Base-by-base conservation (phyloP, 2,113 vertebrate species). In the Beaufortia kweichowensis region DNA sequence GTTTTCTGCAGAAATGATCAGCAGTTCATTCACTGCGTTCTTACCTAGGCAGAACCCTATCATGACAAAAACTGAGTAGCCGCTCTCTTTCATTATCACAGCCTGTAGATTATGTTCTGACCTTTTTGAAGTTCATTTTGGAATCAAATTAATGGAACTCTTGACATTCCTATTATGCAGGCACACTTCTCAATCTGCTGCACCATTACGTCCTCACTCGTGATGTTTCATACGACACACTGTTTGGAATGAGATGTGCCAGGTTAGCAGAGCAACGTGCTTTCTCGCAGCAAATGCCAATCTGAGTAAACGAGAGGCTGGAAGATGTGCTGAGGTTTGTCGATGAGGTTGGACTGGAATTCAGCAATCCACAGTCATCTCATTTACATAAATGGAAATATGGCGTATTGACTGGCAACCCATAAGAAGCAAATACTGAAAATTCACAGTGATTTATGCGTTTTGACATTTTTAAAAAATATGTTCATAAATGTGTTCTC, bases 401-500 rank as follows among this genome's bases (percentile, higher is more conserved):
- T 68, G 66, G 19, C 50, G 15, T 29, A 53, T 28, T 23, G 26
- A 68, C 9, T 17, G 43, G 39, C n/a, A 50, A 19, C 41, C 43
- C 12, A 35, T 55, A 19, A 24, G 17, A 17, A 23, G 11, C 29
- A n/a, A 50, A 29, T 68, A 29, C 33, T 24, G 62, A 21, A 21
- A n/a, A 39, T 0, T 95, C 80, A 94, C 93, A 0, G 93, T 94
- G 78, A 93, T 93, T 0, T 92, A 93, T 83, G 92, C 3, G 2
- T 14, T 14, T 14, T 46, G 11, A 14, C 11, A n/a, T n/a, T n/a
- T n/a, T n/a, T n/a, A n/a, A n/a, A n/a, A n/a, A n/a, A n/a, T n/a
- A n/a, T n/a, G n/a, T n/a, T n/a, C n/a, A n/a, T n/a, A n/a, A n/a
- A n/a, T n/a, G n/a, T n/a, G n/a, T n/a, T n/a, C n/a, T n/a, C n/a